Base-by-base conservation (phyloP, 2,113 vertebrate species). In the Tachycineta bicolor region DNA sequence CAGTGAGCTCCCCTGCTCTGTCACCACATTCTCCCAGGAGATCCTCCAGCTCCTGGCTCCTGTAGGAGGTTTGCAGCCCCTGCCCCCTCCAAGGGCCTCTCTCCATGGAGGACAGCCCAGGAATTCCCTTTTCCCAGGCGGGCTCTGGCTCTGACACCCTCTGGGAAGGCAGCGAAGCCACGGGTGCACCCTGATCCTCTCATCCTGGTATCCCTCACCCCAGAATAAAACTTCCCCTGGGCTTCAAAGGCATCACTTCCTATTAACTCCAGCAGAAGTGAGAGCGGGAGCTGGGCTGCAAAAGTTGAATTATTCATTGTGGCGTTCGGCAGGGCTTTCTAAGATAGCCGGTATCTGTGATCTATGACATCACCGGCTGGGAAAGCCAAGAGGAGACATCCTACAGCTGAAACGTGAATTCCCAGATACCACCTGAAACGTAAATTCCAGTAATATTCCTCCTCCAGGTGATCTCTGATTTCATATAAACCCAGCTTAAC, bases 371-470 rank as follows among this genome's bases (percentile, higher is more conserved):
- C 94, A 94, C 7, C 92, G 43, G 34, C 10, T 87, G 56, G 74
- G 81, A 93, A 94, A 94, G 90, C 94, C 91, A 97, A 93, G 87
- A 43, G 53, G 31, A 97, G 82, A 84, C 81, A 53, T 96, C 69
- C 77, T 96, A 68, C 89, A 94, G 52, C 47, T 78, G 80, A 94
- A 83, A 92, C 55, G 83, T 85, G 69, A 91, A 87, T 94, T 85
- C 88, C 85, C 90, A 89, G 92, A 87, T 95, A 97, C 17, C 88
- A 86, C 90, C 83, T 65, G 83, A 94, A 78, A 92, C 0, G 7
- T 85, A 89, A 96, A 93, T 97, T 95, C 80, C 95, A 87, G 89
- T 80, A 91, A 90, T 88, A 80, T 80, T 77, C 89, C 91, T 97
- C 87, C 84, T 95, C 76, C 91, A 80, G 59, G 52, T 94, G 89